A percentile compares a stretch with the other conserved stretches of the same genome.
Conservation (phyloP, 2,888 invertebrate species). For the Unio delphinus region DNA sequence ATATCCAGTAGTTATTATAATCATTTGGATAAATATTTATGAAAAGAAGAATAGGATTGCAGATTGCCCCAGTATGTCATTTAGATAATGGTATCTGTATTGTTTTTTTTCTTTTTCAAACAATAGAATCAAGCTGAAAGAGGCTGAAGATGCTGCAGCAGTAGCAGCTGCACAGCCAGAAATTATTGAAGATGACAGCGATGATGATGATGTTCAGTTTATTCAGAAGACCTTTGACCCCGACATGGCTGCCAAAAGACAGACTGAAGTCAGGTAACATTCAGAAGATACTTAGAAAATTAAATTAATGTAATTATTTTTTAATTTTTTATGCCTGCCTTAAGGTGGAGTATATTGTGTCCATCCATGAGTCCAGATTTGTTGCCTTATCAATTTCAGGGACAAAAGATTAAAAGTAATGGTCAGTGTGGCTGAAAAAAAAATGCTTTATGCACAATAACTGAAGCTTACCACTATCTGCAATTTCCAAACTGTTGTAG, state of each 20-base stretch:
- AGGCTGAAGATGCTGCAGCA: slow-evolving; percentile 8
- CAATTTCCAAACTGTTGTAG: no score
- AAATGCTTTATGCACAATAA: no score
- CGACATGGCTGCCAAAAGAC: slow-evolving; percentile 22
- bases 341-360: no score
- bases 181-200: slow-evolving; percentile 45
- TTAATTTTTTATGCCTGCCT: neutral
- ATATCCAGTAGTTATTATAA: no score
- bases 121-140: slow-evolving; percentile 12
- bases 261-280: slow-evolving; percentile 5
- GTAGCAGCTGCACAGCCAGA: slow-evolving; percentile 4
- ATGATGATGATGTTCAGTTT: slow-evolving; percentile 65
- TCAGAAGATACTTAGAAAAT: neutral
- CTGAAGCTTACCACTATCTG: no score
- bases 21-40: no score
- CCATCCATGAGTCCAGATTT: no score
- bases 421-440: no score
- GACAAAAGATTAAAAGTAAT: no score
- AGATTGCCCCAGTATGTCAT: no score
- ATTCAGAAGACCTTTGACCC: slow-evolving; percentile 55
- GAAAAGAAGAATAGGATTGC: no score
- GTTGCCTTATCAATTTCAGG: no score
- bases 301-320: slow-evolving; percentile 1
- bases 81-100: neutral
- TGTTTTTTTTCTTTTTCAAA: neutral